phyloP scores from a whole-genome alignment of 2,113 vertebrate genomes.

The Tragelaphus imberbis region DNA sequence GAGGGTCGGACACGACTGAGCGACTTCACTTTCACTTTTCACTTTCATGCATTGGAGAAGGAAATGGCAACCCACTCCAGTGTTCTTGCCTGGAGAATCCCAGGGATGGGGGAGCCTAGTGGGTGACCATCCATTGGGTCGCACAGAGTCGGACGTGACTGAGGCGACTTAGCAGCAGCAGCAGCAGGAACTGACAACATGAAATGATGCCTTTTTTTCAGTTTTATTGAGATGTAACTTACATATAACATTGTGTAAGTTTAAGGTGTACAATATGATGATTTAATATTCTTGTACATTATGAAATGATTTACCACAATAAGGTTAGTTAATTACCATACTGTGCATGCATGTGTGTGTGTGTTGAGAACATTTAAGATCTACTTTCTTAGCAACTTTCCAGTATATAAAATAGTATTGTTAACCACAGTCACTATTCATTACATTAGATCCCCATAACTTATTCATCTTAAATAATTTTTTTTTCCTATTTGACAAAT shows the following conservation, averaged over 20 bases:
- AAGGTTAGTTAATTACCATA: background rate
- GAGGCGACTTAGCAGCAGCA: no score
- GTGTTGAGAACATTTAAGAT: background rate
- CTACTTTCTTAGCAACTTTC: background rate
- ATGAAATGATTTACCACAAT: background rate
- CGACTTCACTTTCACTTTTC: no score
- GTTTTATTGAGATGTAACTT: background rate
- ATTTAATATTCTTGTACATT: background rate
- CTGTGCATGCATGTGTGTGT: background rate
- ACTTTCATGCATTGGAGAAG: no score
- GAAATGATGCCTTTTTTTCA: background rate
- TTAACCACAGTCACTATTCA: background rate
- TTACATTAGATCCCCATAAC: background rate
- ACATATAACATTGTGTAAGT: background rate
- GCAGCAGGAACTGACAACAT: background rate
- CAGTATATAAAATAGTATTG: background rate
- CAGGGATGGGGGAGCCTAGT: no score
- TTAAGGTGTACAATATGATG: background rate
- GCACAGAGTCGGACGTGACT: no score
- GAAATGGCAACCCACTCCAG: no score
- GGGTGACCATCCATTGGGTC: no score
- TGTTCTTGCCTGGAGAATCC: no score
- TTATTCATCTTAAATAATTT: background rate
- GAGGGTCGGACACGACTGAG: no score
- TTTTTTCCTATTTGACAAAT: background rate